Base-by-base conservation (phyloP, 2,113 vertebrate species). In the Pelmatolapia mariae region DNA sequence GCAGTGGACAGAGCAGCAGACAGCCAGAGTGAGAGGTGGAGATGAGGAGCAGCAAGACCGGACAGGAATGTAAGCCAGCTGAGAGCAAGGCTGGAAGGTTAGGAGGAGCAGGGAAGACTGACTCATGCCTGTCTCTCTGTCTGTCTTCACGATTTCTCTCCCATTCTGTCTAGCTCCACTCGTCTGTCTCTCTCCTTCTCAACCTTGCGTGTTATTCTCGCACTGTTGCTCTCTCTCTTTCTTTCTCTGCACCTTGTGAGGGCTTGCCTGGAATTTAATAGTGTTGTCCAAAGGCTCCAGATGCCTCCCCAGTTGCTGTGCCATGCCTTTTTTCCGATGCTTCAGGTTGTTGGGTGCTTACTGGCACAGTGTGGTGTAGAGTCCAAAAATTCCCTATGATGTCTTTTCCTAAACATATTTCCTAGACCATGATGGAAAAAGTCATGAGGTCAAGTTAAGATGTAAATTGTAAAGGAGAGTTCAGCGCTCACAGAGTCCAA, bases 231-330 rank as follows among this genome's bases (percentile, higher is more conserved):
- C 9, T 82, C 43, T n/a, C 24, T 12, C 45, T 31, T 9, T 43
- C 12, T 50, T 52, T 47, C 38, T 45, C 82, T 57, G 52, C 80
- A 87, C 79, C 87, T 83, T 95, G 91, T 92, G 85, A 89, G 85
- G 89, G 84, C 93, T 93, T 91, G 92, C 56, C 80, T 88, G 91
- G 89, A 90, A 93, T 94, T 91, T 68, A 85, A 79, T 31, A 52
- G 71, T 10, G 38, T 36, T 56, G 90, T 89, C 79, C 78, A 19
- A 53, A 13, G 59, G 86, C 80, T 86, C 8, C 61, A 43, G 40
- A 80, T 38, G 73, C 73, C 73, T 78, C 43, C 45, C 43, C 26
- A 47, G 45, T 78, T 50, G 45, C 71, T 19, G 16, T 78, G 71
- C 43, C 71, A 50, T 78, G 10, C 45, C 24, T 78, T 78, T 78